Base-by-base conservation (phyloP, 2,113 vertebrate genomes). In the Sitta europaea region DNA sequence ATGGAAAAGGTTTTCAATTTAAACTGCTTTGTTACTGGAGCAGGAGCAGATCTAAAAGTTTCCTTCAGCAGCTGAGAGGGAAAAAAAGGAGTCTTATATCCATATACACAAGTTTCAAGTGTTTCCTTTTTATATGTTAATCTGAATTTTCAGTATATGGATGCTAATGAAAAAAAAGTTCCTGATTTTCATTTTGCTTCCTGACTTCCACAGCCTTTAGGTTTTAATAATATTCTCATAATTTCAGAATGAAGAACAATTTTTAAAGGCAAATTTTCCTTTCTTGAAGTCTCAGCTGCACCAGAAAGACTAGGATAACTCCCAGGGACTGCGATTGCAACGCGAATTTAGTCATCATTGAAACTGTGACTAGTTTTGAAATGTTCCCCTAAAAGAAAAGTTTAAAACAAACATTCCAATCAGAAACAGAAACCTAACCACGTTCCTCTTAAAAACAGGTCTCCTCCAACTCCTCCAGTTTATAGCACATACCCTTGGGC, bases 401-500 rank as follows among this genome's bases (percentile, higher is more conserved):
- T 84, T 95, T 95, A 61, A 86, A 81, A 33, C 79, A 88, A 94
- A 75, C 75, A 50, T 88, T 91, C 86, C 78, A 86, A 61, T 73
- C 61, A 67, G 79, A 94, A 95, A 90, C 92, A 96, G 95, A 93
- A 96, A 86, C 59, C 51, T 90, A 68, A 90, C 43, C 72, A 22
- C 3, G 53, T 74, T 92, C 31, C 96, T 91, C 90, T 94, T 94
- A 94, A 96, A 93, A 96, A 80, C 1, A 22, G 63, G 40, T 92
- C 96, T 95, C 76, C 87, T 92, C 75, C 70, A 92, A 61, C 81
- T 90, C 75, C 88, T 92, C 62, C 82, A 67, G 40, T 96, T 97
- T 96, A 96, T 96, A 95, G 95, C 90, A 90, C 40, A 70, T 93
- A 90, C 79, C 93, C 79, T 86, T 84, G 75, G 88, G 93, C 90